A percentile compares a stretch with the other conserved stretches of the same genome.
These are phyloP conservation scores for Brachionus rubens DNA, from an alignment of 1,140 invertebrate genomes.

Conservation along the genomic window DNA sequence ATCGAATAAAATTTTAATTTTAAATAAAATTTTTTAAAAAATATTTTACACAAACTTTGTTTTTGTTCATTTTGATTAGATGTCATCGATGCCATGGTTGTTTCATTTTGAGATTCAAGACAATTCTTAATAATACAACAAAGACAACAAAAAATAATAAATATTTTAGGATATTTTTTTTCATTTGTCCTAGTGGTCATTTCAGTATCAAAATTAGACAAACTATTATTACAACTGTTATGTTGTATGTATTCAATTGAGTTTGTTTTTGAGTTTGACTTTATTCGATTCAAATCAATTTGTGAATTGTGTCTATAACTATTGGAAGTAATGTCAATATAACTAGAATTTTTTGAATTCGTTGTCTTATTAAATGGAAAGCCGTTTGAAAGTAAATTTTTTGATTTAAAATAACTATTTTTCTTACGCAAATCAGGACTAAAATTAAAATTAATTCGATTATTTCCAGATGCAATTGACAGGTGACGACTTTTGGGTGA, in stretches of 20 bases:
- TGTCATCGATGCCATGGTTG: constrained; percentile 1
- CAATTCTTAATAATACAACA: constrained; percentile 25
- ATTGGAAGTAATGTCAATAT: constrained; percentile 19
- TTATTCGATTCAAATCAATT: constrained; percentile 12
- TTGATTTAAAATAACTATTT: constrained; percentile 22
- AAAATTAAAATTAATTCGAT: constrained; percentile 37
- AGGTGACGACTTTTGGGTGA: constrained; percentile 20
- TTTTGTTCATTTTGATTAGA: not conserved
- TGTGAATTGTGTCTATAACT: constrained; percentile 28
- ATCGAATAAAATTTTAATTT: constrained; percentile 1
- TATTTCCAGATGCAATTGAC: constrained; percentile 23
- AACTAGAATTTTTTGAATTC: constrained; percentile 19
- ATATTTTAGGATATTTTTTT: constrained; percentile 6
- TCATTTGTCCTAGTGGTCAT: not conserved
- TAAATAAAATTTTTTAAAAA: not conserved
- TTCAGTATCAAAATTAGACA: constrained; percentile 8
- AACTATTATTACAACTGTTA: constrained; percentile 22
- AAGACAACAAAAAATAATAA: constrained; percentile 6
- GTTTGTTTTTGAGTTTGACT: constrained; percentile 18
- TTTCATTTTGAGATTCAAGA: constrained; percentile 8
- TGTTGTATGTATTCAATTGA: constrained; percentile 3
- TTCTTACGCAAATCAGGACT: constrained; percentile 32
- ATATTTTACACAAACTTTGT: not conserved
- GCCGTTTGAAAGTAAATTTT: constrained; percentile 36
- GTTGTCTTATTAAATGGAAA: constrained; percentile 37